These are phyloP conservation scores for Rhorus exstirpatorius DNA, from an alignment of 2,888 invertebrate species.

Conservation along the genomic window DNA sequence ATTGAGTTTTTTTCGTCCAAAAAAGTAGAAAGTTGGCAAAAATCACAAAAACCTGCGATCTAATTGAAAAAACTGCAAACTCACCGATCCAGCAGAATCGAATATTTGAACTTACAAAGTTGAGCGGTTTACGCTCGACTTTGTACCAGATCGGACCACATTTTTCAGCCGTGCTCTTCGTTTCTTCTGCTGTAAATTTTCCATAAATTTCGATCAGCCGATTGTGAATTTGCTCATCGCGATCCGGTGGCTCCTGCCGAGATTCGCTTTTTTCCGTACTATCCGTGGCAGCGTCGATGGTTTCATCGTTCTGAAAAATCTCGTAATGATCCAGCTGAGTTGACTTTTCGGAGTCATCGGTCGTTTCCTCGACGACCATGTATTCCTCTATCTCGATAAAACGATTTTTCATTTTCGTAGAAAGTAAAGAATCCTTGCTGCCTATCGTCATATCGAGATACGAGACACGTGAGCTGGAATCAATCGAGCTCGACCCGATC, in stretches of 20 bases:
- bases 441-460: conserved; percentile 84
- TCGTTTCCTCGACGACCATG: conserved; percentile 71
- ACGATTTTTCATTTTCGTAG: conserved; percentile 72
- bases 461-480: conserved; percentile 78
- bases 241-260: conserved; percentile 17
- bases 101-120: conserved; percentile 76
- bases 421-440: conserved; percentile 71
- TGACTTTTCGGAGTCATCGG: background rate
- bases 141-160: conserved; percentile 77
- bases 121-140: conserved; percentile 67
- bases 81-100: conserved; percentile 80
- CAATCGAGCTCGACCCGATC: conserved; percentile 41
- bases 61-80: conserved; percentile 5
- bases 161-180: conserved; percentile 76
- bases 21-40: too few relatives aligned
- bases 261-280: conserved; percentile 10
- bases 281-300: too few relatives aligned
- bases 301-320: conserved; percentile 76
- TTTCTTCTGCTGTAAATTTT: conserved; percentile 76
- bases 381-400: conserved; percentile 71
- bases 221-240: conserved; percentile 66
- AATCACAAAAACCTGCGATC: too few relatives aligned
- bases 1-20: too few relatives aligned
- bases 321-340: conserved; percentile 78
- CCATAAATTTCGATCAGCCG: conserved; percentile 74